Percentiles rank a stretch among this genome's conserved stretches.
Conservation (phyloP, 2,888 invertebrate species). For the Limulus polyphemus region DNA sequence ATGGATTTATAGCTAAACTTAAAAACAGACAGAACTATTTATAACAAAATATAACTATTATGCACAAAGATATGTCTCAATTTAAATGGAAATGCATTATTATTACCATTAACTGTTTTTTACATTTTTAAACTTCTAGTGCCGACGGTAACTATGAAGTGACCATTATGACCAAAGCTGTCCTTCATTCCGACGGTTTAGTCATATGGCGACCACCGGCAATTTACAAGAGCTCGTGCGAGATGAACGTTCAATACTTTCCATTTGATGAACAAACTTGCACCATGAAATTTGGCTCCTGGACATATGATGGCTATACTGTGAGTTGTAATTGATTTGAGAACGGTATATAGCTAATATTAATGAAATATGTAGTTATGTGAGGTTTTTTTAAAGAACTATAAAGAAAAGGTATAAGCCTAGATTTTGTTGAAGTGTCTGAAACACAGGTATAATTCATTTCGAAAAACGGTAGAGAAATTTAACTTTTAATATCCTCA, state of each 20-base stretch:
- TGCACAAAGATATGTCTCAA: too few relatives aligned
- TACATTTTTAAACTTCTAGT: constrained; percentile 32
- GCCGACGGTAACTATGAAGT: constrained; percentile 78
- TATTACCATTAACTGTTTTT: not conserved
- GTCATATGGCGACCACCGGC: constrained; percentile 87
- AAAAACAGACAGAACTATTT: too few relatives aligned
- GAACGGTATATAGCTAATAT: not conserved
- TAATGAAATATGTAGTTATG: too few relatives aligned
- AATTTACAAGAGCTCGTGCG: constrained; percentile 80
- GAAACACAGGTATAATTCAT: too few relatives aligned
- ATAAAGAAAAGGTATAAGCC: too few relatives aligned
- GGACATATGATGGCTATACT: constrained; percentile 60
- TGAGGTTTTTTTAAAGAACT: too few relatives aligned
- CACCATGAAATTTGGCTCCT: constrained; percentile 76
- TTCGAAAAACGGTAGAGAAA: too few relatives aligned
- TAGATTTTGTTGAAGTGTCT: too few relatives aligned
- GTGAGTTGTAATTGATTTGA: constrained; percentile 6
- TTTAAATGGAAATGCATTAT: too few relatives aligned
- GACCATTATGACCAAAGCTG: constrained; percentile 89
- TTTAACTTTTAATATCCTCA: too few relatives aligned
- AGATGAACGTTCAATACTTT: constrained; percentile 74
- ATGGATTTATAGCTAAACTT: too few relatives aligned
- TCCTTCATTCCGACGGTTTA: constrained; percentile 45
- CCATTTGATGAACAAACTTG: constrained; percentile 77
- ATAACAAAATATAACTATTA: too few relatives aligned